phyloP scores from a whole-genome alignment of 2,113 vertebrate genomes.

The mouse (Mus musculus) region DNA sequence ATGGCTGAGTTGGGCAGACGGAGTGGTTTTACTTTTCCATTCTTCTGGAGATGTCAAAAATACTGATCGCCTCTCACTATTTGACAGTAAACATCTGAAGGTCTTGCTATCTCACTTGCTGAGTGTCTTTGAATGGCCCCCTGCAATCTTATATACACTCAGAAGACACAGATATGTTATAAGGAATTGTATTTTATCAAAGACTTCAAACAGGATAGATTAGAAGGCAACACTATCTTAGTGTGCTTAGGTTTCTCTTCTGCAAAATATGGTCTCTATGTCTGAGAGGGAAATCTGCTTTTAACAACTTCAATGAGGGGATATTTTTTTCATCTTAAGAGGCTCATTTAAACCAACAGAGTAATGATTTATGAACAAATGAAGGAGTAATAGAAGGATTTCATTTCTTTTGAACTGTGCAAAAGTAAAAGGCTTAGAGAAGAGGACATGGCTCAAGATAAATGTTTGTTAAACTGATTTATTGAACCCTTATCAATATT shows the following conservation, averaged over 20 bases:
- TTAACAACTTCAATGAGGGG: conserved; percentile 51
- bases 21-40: conserved; percentile 72
- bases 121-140: not conserved
- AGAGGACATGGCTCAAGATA: conserved; percentile 55
- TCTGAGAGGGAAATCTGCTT: conserved; percentile 59
- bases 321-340: conserved; percentile 58
- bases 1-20: conserved; percentile 68
- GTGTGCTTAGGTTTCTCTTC: not conserved
- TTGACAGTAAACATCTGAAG: conserved; percentile 35
- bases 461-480: conserved; percentile 68
- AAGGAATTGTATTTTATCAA: conserved; percentile 30
- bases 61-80: not conserved
- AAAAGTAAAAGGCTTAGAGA: conserved; percentile 61
- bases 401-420: conserved; percentile 67
- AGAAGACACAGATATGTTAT: conserved; percentile 21
- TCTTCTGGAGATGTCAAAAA: conserved; percentile 56
- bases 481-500: conserved; percentile 52
- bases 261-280: conserved; percentile 47
- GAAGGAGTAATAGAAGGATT: conserved; percentile 62
- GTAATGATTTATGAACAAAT: conserved; percentile 73
- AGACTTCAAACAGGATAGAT: conserved; percentile 26
- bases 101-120: conserved; percentile 47
- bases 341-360: conserved; percentile 56
- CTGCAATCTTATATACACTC: not conserved
- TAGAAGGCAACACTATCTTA: conserved; percentile 24